A percentile compares a stretch with the other conserved stretches of the same genome.
phyloP scores from a whole-genome alignment of 2,888 invertebrate genomes.

The Polydrusus cervinus region DNA sequence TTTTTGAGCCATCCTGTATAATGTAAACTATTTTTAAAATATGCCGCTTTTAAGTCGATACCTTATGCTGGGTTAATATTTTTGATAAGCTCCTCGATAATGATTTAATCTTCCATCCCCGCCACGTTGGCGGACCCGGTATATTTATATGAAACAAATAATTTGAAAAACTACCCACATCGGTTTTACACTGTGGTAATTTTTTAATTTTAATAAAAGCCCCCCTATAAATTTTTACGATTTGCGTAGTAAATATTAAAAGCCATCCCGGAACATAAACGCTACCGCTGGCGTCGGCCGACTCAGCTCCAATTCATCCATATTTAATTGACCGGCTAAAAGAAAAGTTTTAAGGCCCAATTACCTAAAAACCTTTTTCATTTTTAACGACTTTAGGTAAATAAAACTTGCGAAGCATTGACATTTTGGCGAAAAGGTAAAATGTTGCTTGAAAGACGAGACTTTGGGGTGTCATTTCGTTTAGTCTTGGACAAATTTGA shows the following conservation, averaged over 20 bases:
- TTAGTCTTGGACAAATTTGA: neutral
- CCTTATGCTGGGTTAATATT: no score
- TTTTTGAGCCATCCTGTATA: no score
- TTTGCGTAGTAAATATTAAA: constrained; percentile 36
- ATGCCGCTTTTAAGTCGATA: no score
- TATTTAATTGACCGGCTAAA: constrained; percentile 44
- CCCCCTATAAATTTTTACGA: constrained; percentile 39
- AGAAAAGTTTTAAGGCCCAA: constrained; percentile 49
- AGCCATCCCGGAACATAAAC: constrained; percentile 30
- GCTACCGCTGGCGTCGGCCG: constrained; percentile 9
- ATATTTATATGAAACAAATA: no score
- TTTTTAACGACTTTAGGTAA: constrained; percentile 33
- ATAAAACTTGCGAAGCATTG: constrained; percentile 35
- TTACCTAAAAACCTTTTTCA: constrained; percentile 43
- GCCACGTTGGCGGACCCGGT: no score
- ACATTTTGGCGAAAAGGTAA: constrained; percentile 32
- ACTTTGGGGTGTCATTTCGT: constrained; percentile 23
- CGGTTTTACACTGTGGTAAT: neutral
- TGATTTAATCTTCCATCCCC: no score
- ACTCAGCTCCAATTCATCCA: constrained; percentile 26
- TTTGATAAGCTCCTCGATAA: no score
- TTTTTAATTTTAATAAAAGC: constrained; percentile 15
- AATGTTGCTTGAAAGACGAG: constrained; percentile 5
- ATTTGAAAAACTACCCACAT: no score
- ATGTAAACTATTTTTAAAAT: no score